Percentiles rank a stretch among this genome's conserved stretches.
Evolutionary conservation across 2,888 invertebrate species (phyloP).

Genomic region (Megalurothrips usitatus): DNA sequence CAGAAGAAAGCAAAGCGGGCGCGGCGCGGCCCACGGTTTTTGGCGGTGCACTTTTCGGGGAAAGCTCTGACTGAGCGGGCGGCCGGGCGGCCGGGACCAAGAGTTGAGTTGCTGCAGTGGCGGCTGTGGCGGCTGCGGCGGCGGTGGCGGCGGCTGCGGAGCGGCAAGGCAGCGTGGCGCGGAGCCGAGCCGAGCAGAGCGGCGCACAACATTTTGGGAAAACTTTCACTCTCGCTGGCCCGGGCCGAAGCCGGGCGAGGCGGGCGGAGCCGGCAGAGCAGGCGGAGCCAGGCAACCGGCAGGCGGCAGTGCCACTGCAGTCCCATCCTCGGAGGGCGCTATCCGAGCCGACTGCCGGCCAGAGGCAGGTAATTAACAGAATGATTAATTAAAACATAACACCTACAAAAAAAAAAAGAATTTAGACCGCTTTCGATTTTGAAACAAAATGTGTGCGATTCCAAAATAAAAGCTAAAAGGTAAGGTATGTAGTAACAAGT

Average conservation of each 20-base stretch:
- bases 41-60: slow-evolving; percentile 21
- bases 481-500: too few relatives aligned
- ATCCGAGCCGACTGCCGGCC: not conserved
- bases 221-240: slow-evolving; percentile 23
- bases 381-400: too few relatives aligned
- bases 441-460: too few relatives aligned
- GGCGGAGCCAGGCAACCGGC: not conserved
- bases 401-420: not conserved
- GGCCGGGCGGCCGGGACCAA: not conserved
- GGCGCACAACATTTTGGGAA: slow-evolving; percentile 22
- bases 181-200: not conserved
- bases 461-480: too few relatives aligned
- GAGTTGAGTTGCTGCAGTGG: not conserved
- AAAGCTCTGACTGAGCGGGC: slow-evolving; percentile 13
- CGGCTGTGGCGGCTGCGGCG: not conserved
- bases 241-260: not conserved
- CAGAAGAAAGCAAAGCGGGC: not conserved
- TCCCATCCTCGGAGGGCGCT: not conserved
- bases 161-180: not conserved
- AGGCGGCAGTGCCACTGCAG: not conserved
- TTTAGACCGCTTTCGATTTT: too few relatives aligned
- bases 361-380: too few relatives aligned
- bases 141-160: not conserved
- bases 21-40: not conserved
- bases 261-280: not conserved